Conservation (phyloP, 2,797 vertebrate species). For the Sarcophilus harrisii region DNA sequence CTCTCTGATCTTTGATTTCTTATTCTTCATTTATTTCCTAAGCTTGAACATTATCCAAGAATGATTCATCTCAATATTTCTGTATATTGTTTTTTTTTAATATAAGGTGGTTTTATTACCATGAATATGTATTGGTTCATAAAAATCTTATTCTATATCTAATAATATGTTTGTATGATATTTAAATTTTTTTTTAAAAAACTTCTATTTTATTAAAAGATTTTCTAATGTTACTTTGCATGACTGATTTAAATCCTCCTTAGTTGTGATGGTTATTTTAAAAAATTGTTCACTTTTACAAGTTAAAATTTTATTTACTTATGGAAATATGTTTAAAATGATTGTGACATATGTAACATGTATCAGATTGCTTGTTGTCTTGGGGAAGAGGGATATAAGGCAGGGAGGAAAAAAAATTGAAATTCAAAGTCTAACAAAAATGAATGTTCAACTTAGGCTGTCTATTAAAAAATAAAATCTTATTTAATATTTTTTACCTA, state of each 20-base stretch:
- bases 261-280: background rate
- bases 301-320: background rate
- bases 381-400: too few relatives aligned
- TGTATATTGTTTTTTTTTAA: background rate
- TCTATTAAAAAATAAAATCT: too few relatives aligned
- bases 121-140: background rate
- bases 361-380: too few relatives aligned
- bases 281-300: background rate
- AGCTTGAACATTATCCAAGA: background rate
- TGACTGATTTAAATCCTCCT: background rate
- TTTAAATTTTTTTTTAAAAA: background rate
- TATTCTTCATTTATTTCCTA: background rate
- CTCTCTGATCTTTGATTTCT: background rate
- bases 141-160: background rate
- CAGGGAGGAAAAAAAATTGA: too few relatives aligned
- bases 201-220: background rate
- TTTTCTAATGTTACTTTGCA: background rate
- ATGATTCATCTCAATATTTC: background rate
- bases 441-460: too few relatives aligned
- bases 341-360: too few relatives aligned
- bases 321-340: too few relatives aligned
- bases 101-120: background rate
- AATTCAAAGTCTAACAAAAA: too few relatives aligned
- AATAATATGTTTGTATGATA: background rate
- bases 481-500: background rate